Conservation (phyloP, 2,797 vertebrate genomes). For the Melanotaenia pygmaea region DNA sequence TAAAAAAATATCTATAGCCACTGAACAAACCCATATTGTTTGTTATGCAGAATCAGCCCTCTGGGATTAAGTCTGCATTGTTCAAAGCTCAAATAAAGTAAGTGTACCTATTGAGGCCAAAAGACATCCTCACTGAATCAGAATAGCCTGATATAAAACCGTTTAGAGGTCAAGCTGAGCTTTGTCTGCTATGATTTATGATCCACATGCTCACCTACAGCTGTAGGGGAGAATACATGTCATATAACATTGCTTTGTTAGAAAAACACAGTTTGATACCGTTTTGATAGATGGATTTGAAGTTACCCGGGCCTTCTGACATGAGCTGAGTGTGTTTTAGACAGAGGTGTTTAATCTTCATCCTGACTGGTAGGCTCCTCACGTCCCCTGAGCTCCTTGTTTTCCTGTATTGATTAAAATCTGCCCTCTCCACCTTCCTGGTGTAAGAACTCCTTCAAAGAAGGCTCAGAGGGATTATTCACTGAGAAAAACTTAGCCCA, state of each 20-base stretch:
- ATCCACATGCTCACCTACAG: slow-evolving; percentile 92
- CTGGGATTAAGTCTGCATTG: slow-evolving; percentile 87
- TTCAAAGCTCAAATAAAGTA: slow-evolving; percentile 87
- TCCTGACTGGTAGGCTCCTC: slow-evolving; percentile 80
- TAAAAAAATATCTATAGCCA: slow-evolving; percentile 33
- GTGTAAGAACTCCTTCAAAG: slow-evolving; percentile 83
- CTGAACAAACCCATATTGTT: slow-evolving; percentile 66
- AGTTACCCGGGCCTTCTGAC: slow-evolving; percentile 82
- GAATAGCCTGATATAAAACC: slow-evolving; percentile 94
- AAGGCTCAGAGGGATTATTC: slow-evolving; percentile 81
- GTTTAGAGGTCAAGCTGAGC: slow-evolving; percentile 96
- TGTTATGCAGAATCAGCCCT: slow-evolving; percentile 81
- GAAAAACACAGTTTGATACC: slow-evolving; percentile 87
- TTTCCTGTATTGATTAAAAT: slow-evolving; percentile 87
- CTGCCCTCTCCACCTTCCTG: slow-evolving; percentile 82
- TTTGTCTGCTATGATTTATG: slow-evolving; percentile 95
- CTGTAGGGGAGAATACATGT: slow-evolving; percentile 86
- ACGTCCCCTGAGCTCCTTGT: slow-evolving; percentile 84
- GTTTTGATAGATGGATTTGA: slow-evolving; percentile 86
- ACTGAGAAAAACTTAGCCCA: slow-evolving; percentile 77
- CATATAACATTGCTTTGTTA: slow-evolving; percentile 84
- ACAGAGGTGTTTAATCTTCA: slow-evolving; percentile 88
- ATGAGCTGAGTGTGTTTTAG: slow-evolving; percentile 79
- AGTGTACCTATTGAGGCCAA: slow-evolving; percentile 88
- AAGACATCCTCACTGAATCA: slow-evolving; percentile 92